Percentiles rank a stretch among this genome's conserved stretches.
Conservation (phyloP, 2,113 vertebrate genomes). For the Bufo bufo region DNA sequence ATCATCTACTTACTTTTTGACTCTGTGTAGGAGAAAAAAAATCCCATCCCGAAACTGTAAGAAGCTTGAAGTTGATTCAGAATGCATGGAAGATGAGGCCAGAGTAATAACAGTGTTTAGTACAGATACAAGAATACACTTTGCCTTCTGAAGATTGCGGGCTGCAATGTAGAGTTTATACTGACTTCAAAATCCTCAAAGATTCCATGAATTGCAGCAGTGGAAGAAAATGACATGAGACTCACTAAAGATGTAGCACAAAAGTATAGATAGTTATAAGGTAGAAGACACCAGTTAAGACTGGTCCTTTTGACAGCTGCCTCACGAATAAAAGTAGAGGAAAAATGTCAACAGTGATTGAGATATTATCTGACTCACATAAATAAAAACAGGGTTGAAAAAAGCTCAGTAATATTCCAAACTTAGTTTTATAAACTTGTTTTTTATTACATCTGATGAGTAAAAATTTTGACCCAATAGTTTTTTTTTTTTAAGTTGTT, state of each 20-base stretch:
- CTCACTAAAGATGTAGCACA: background rate
- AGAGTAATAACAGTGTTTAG: background rate
- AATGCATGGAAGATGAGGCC: background rate
- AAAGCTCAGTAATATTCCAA: background rate
- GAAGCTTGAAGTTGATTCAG: background rate
- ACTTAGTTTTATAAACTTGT: background rate
- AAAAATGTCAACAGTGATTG: background rate
- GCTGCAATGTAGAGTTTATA: background rate
- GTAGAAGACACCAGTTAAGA: background rate
- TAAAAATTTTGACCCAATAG: no score
- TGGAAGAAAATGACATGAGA: background rate
- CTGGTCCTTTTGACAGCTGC: background rate
- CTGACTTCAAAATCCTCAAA: background rate
- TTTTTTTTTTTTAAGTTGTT: no score
- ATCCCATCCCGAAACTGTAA: background rate
- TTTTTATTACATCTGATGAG: no score
- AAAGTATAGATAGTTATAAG: slow-evolving; percentile 17
- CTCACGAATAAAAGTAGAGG: background rate
- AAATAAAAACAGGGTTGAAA: background rate
- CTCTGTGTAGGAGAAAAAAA: background rate
- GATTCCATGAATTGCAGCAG: background rate
- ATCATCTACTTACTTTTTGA: background rate
- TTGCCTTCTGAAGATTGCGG: slow-evolving; percentile 8
- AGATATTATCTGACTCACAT: background rate
- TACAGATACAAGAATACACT: background rate